Evolutionary conservation across 2,888 invertebrate genomes (phyloP), one percentile per base, ranked within the genome.

Genomic region (Rhimphoctona megacephalus): DNA sequence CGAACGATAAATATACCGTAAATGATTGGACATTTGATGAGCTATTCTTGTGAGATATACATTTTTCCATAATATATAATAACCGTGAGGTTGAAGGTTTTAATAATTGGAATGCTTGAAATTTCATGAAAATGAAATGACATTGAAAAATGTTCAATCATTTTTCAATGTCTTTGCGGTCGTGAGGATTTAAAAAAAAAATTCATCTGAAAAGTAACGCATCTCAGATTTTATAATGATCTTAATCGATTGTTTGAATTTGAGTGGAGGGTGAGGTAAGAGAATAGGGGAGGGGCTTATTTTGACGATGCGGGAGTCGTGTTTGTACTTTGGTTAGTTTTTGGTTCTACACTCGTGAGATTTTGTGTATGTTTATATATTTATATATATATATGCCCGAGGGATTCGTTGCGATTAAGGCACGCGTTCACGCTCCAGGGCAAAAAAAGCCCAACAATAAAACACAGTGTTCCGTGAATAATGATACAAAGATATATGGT

Each of bases 401-500:
- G 79, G 33, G 33, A 46, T n/a, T 69, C 64, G 78, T 72, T 61
- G 81, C 83, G 79, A 57, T 81, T 79, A 78, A 81, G 86, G 83
- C 86, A 85, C 87, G 84, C 84, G 86, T 74, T 57, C 30, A 64
- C n/a, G 64, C 69, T 52, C 78, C 52, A 78, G 84, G 88, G 61
- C 14, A 61, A 64, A 67, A 83, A 73, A 54, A 54, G 52, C 78
- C 79, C 86, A 85, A 92, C 92, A 92, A 94, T 94, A 94, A 94
- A 94, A 94, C 92, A 93, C 94, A 94, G 93, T 90, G 91, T 92
- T 90, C 93, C 94, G 94, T 94, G 94, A 93, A 94, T 94, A 94
- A 94, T 94, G 93, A 93, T 92, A 69, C 30, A 93, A 30, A 49
- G 25, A 93, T 92, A 90, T 90, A 90, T 92, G 90, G 70, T 52